Percentiles rank a stretch among this genome's conserved stretches.
These are phyloP conservation scores for Leucophenga maculata DNA, from an alignment of 2,888 invertebrate species.

Conservation along the genomic window DNA sequence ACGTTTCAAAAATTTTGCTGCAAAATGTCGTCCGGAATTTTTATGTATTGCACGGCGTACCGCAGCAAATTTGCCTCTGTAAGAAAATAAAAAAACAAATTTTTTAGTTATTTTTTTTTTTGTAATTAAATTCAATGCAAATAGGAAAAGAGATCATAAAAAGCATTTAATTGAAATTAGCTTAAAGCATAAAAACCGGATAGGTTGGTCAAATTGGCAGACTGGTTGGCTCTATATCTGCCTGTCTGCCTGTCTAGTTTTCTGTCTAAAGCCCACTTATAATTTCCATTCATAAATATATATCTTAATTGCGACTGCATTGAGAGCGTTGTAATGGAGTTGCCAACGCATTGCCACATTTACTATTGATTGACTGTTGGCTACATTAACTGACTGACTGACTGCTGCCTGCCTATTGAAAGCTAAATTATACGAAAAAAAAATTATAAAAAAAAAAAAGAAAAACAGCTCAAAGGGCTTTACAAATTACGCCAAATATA, in stretches of 20 bases:
- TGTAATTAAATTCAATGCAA: too few species aligned
- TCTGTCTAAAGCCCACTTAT: background rate
- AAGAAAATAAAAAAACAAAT: constrained; percentile 62
- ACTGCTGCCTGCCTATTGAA: too few species aligned
- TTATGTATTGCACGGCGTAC: constrained; percentile 92
- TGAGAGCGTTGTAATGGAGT: too few species aligned
- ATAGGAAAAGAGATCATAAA: background rate
- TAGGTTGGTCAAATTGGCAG: constrained; percentile 38
- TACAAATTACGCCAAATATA: too few species aligned
- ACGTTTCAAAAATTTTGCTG: constrained; percentile 96
- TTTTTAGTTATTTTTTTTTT: background rate
- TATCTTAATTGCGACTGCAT: background rate
- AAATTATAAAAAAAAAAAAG: too few species aligned
- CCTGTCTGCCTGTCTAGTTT: too few species aligned
- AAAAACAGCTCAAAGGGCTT: too few species aligned
- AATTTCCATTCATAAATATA: background rate
- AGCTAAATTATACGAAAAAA: too few species aligned
- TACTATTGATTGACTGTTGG: too few species aligned
- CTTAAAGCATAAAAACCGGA: constrained; percentile 1
- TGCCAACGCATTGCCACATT: too few species aligned
- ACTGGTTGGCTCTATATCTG: constrained; percentile 44
- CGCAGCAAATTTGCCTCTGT: constrained; percentile 97
- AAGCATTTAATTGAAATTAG: too few species aligned
- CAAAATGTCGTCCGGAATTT: constrained; percentile 89
- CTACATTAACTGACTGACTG: too few species aligned